Evolutionary conservation across 2,113 vertebrate species (phyloP).

Genomic region (Dendrocopos noguchii): DNA sequence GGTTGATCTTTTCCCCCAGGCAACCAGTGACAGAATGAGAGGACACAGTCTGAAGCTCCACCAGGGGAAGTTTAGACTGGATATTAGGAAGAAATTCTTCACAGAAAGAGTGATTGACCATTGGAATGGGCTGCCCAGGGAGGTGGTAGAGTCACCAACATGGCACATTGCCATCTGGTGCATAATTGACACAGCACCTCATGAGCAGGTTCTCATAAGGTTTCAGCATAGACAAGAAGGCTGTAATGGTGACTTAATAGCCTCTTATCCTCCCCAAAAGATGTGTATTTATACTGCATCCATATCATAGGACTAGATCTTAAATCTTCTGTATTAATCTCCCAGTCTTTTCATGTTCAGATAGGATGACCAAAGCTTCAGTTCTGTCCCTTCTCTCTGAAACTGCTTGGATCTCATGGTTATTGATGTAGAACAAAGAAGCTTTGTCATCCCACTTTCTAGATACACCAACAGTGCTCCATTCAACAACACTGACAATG

Average conservation of each 20-base stretch:
- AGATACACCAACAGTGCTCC: fast-evolving
- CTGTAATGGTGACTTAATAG: background rate
- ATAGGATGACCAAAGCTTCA: background rate
- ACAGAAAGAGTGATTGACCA: no score
- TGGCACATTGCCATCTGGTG: background rate
- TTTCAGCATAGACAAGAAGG: background rate
- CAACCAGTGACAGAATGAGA: no score
- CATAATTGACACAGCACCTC: background rate
- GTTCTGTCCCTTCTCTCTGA: background rate
- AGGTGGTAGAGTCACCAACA: background rate
- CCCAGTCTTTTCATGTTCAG: background rate
- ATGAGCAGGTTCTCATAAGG: background rate
- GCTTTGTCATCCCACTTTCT: background rate
- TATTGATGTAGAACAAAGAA: background rate
- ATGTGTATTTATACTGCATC: background rate
- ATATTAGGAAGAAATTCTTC: no score
- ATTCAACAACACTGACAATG: background rate
- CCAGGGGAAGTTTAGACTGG: no score
- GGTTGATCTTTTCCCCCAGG: no score
- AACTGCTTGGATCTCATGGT: background rate
- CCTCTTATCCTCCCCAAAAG: background rate
- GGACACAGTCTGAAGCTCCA: no score
- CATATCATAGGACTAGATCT: background rate
- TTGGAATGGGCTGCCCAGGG: no score
- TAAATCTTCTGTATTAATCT: background rate